Conservation (phyloP, 2,113 vertebrate genomes). For the Indicator maculatus region DNA sequence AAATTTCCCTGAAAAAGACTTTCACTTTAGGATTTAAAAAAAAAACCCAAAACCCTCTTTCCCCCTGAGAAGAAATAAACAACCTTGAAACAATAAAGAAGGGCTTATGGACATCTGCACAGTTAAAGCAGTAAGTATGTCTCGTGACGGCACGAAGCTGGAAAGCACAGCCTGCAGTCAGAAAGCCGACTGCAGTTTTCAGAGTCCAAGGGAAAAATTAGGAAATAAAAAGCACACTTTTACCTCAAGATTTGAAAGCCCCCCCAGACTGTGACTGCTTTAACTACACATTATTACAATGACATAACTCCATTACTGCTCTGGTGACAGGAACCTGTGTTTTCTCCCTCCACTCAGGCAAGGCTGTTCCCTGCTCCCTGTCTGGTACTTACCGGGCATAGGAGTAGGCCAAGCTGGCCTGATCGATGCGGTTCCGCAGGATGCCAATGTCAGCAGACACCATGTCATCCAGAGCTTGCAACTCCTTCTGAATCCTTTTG, state of each 20-base stretch:
- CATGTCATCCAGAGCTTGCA: conserved; percentile 92
- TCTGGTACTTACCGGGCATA: conserved; percentile 80
- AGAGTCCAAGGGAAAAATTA: background rate
- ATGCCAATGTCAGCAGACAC: conserved; percentile 93
- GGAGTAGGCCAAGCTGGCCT: conserved; percentile 91
- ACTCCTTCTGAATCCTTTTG: conserved; percentile 91
- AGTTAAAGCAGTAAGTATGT: conserved; percentile 2
- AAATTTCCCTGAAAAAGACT: conserved; percentile 6
- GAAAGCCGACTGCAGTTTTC: background rate
- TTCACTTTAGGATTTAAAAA: conserved; percentile 57
- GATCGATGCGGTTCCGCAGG: conserved; percentile 88
- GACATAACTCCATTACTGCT: background rate
- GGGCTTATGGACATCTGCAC: conserved; percentile 8
- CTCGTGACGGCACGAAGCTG: background rate
- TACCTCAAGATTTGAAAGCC: background rate
- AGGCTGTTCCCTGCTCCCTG: background rate
- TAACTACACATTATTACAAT: background rate
- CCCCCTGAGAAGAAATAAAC: conserved; percentile 26
- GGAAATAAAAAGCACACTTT: background rate
- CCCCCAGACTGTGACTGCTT: background rate
- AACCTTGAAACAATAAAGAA: conserved; percentile 30
- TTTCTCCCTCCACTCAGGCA: background rate
- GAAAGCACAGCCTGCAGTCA: background rate
- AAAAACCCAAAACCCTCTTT: conserved; percentile 21
- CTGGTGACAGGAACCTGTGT: background rate